Conservation (phyloP, 2,888 invertebrate species). For the Lymantria dispar region DNA sequence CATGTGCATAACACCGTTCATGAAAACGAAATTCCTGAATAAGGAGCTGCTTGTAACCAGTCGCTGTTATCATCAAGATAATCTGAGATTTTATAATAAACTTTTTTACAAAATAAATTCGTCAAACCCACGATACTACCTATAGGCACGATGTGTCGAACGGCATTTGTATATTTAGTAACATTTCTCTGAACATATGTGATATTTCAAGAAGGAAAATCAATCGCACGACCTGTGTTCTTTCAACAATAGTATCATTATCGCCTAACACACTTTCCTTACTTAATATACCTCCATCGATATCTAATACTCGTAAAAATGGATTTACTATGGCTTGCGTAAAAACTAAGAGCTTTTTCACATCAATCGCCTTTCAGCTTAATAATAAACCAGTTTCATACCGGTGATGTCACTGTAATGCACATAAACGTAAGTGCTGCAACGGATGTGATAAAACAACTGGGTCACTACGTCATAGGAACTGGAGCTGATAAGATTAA, state of each 20-base stretch:
- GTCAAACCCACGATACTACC: too few species aligned
- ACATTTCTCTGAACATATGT: too few species aligned
- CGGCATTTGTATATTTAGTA: too few species aligned
- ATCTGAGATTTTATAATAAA: too few species aligned
- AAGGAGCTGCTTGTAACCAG: too few species aligned
- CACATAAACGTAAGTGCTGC: conserved; percentile 43
- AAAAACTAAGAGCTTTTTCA: conserved; percentile 37
- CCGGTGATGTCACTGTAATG: conserved; percentile 46
- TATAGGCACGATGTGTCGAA: too few species aligned
- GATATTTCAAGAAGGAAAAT: neutral
- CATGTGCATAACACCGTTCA: too few species aligned
- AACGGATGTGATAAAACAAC: conserved; percentile 40
- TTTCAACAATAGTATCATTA: neutral
- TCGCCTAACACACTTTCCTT: neutral
- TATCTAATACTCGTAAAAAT: conserved; percentile 14
- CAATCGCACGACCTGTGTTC: neutral
- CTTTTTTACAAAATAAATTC: too few species aligned
- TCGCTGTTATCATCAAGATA: too few species aligned
- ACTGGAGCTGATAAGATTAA: conserved; percentile 9
- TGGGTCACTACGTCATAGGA: conserved; percentile 34
- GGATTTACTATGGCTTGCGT: conserved; percentile 15
- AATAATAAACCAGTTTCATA: conserved; percentile 48
- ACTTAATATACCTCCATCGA: neutral
- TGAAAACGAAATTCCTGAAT: too few species aligned
- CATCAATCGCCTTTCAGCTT: conserved; percentile 53